Percentiles rank a stretch among this genome's conserved stretches.
Conservation (phyloP, 2,797 vertebrate genomes). For the Schizothorax lantsangensis region DNA sequence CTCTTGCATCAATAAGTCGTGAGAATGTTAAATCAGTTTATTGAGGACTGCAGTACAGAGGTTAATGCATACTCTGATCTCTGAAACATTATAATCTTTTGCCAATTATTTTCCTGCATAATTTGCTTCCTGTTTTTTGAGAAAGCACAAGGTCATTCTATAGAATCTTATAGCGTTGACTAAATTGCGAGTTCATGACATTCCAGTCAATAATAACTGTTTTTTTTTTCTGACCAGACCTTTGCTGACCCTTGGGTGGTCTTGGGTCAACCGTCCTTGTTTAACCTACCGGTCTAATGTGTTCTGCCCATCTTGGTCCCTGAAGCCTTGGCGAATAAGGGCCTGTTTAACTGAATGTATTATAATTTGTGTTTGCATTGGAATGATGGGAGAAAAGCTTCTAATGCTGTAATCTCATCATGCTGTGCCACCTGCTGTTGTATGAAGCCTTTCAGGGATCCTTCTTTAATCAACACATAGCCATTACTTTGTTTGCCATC, state of each 20-base stretch:
- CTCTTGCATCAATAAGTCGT: not conserved
- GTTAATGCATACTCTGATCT: constrained; percentile 22
- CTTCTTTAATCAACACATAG: constrained; percentile 46
- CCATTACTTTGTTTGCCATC: constrained; percentile 46
- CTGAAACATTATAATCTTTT: constrained; percentile 28
- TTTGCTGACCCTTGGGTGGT: not conserved
- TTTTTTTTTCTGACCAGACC: not conserved
- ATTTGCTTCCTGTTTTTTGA: constrained; percentile 10
- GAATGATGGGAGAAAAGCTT: constrained; percentile 52
- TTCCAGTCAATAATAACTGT: not conserved
- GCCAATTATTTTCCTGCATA: not conserved
- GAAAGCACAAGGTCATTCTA: not conserved
- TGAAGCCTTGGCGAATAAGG: not conserved
- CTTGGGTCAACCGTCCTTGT: not conserved
- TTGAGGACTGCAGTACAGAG: constrained; percentile 13
- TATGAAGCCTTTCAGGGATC: constrained; percentile 40
- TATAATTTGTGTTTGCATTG: constrained; percentile 54
- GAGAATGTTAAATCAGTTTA: constrained; percentile 37
- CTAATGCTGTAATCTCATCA: constrained; percentile 57
- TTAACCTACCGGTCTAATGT: not conserved
- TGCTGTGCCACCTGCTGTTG: constrained; percentile 53
- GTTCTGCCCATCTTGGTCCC: not conserved
- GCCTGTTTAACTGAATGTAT: constrained; percentile 59
- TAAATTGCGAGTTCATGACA: not conserved
- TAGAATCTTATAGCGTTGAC: not conserved